These are phyloP conservation scores for Hydrolagus colliei DNA, from an alignment of 2,797 vertebrate genomes.

Conservation along the genomic window DNA sequence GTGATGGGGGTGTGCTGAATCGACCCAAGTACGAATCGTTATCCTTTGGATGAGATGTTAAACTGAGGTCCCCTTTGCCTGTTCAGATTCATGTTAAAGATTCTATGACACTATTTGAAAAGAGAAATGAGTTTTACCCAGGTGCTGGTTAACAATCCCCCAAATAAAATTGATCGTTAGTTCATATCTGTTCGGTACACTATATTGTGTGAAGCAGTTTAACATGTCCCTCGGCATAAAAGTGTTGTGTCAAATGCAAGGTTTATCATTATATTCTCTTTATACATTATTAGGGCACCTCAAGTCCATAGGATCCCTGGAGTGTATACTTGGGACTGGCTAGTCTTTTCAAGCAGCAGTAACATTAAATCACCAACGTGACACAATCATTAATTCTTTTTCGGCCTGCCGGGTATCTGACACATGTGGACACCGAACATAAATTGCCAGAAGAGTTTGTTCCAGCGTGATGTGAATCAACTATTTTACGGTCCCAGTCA, in stretches of 20 bases:
- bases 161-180: background rate
- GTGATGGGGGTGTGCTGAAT: no score
- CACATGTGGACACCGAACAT: background rate
- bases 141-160: no score
- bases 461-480: conserved; percentile 20
- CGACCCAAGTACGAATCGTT: no score
- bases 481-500: background rate
- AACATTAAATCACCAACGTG: conserved; percentile 2
- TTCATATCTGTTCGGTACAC: background rate
- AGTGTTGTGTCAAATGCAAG: no score
- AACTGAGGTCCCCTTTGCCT: no score
- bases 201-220: background rate
- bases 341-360: background rate
- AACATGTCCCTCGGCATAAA: no score
- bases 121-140: no score
- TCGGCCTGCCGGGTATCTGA: no score
- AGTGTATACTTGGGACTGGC: background rate
- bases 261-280: no score
- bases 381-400: background rate
- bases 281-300: background rate
- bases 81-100: no score
- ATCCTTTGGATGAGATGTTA: no score
- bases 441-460: background rate
- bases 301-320: background rate
- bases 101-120: no score